Conservation (phyloP, 2,888 invertebrate genomes). For the Ophion ellenae region DNA sequence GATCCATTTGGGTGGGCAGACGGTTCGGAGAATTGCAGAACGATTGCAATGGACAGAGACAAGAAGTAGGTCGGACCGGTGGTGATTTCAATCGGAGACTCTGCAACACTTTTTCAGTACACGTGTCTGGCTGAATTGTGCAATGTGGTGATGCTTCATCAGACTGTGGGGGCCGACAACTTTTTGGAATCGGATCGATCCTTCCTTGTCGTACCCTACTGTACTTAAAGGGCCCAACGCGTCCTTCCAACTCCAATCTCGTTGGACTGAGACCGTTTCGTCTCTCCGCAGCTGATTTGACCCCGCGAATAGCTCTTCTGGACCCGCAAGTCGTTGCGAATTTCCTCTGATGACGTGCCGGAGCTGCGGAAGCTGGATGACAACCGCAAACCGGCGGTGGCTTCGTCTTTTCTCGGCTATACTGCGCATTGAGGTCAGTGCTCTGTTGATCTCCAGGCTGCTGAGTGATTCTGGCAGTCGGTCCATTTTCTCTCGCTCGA, state of each 20-base stretch:
- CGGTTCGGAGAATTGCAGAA: conserved; percentile 13
- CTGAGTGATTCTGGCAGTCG: conserved; percentile 57
- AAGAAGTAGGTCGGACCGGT: conserved; percentile 9
- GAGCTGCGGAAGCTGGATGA: neutral
- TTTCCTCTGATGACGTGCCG: neutral
- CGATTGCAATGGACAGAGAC: conserved; percentile 44
- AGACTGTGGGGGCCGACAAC: conserved; percentile 11
- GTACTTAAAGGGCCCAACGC: conserved; percentile 34
- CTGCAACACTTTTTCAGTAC: neutral
- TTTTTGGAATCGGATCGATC: conserved; percentile 10
- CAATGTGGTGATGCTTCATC: neutral
- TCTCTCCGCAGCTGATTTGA: conserved; percentile 8
- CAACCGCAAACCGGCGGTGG: conserved; percentile 12
- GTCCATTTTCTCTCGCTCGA: conserved; percentile 39
- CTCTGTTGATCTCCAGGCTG: conserved; percentile 25
- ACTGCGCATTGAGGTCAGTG: neutral
- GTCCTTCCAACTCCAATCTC: conserved; percentile 42
- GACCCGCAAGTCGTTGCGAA: neutral
- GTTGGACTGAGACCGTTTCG: conserved; percentile 68
- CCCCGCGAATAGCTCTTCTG: neutral
- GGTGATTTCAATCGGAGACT: neutral
- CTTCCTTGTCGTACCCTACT: conserved; percentile 15
- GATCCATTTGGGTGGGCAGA: conserved; percentile 30
- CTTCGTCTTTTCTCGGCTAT: neutral
- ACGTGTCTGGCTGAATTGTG: conserved; percentile 15